Conservation (phyloP, 2,797 vertebrate genomes). For the Apogon hyalosoma region DNA sequence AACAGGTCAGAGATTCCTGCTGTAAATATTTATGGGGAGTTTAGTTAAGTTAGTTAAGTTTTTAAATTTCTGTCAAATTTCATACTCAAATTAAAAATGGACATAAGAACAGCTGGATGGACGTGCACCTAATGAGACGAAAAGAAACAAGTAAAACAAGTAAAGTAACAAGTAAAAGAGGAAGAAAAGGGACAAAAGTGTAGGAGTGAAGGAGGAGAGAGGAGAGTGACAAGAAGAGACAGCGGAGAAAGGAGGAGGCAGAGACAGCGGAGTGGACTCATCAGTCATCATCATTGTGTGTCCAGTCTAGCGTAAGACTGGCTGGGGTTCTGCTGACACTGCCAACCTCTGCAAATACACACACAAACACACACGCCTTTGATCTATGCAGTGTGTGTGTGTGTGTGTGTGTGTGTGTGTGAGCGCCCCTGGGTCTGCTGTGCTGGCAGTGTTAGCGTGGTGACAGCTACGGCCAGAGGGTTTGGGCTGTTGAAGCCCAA, state of each 20-base stretch:
- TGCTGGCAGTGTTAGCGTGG: conserved; percentile 66
- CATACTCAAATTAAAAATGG: too few relatives aligned
- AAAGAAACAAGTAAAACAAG: too few relatives aligned
- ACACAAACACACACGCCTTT: conserved; percentile 45
- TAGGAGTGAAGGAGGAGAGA: conserved; percentile 25
- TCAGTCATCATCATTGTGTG: conserved; percentile 79
- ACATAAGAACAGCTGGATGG: too few relatives aligned
- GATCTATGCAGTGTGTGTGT: conserved; percentile 49
- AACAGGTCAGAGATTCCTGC: too few relatives aligned
- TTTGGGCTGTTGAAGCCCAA: conserved; percentile 65
- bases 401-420: conserved; percentile 21
- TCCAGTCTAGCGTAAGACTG: conserved; percentile 70
- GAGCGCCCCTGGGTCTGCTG: conserved; percentile 54
- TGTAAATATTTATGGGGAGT: too few relatives aligned
- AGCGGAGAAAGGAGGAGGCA: conserved; percentile 54
- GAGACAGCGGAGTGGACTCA: conserved; percentile 68
- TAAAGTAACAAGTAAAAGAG: too few relatives aligned
- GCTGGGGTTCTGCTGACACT: conserved; percentile 74
- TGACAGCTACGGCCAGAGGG: conserved; percentile 74
- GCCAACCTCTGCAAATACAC: conserved; percentile 49
- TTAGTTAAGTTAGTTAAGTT: too few relatives aligned
- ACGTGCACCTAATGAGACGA: not conserved
- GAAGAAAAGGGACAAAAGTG: conserved; percentile 6
- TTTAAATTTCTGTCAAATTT: too few relatives aligned
- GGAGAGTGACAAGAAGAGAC: conserved; percentile 56